Conservation (phyloP, 2,113 vertebrate species). For the Abramis brama region DNA sequence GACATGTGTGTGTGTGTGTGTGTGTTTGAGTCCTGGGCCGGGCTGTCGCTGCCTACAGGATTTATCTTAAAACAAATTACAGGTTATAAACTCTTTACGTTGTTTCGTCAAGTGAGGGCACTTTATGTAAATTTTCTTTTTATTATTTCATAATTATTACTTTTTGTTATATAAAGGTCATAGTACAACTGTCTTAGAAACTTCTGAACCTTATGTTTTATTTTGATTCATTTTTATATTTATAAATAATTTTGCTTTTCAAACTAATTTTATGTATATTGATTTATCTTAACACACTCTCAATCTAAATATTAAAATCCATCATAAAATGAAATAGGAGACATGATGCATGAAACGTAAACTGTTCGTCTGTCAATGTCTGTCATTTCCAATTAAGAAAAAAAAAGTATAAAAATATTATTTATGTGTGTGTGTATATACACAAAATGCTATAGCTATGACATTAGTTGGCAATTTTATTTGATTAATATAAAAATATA, state of each 20-base stretch:
- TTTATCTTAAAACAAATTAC: conserved; percentile 10
- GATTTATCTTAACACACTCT: too few relatives aligned
- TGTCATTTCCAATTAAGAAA: neutral
- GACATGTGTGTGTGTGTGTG: neutral
- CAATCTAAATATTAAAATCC: neutral
- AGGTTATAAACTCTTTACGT: neutral
- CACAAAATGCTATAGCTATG: too few relatives aligned
- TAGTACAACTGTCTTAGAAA: neutral
- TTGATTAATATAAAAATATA: too few relatives aligned
- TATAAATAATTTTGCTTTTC: neutral
- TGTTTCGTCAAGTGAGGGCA: neutral
- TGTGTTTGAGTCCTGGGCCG: neutral
- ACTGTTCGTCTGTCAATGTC: neutral
- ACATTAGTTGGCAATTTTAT: too few relatives aligned
- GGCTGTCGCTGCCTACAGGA: neutral
- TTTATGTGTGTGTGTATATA: too few relatives aligned
- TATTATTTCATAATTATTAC: neutral
- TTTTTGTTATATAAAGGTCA: neutral
- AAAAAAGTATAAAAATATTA: neutral
- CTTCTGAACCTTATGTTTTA: neutral
- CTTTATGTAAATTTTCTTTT: neutral
- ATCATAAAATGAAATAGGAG: neutral
- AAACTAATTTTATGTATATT: neutral
- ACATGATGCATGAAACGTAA: too few relatives aligned
- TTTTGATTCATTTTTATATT: neutral